Evolutionary conservation across 2,888 invertebrate genomes (phyloP).

Genomic region (Nesidiocoris tenuis): DNA sequence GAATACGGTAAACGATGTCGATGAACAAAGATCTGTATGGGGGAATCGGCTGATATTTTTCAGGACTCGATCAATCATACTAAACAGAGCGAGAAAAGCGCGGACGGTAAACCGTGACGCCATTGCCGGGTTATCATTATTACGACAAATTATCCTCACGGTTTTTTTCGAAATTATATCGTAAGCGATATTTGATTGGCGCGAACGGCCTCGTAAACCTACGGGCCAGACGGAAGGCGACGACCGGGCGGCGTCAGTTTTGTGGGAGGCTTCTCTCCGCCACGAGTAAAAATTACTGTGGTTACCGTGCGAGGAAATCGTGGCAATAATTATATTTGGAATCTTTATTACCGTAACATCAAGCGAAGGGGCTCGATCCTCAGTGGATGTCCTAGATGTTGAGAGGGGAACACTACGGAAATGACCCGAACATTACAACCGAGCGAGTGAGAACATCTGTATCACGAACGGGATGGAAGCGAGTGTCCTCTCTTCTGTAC

Average conservation of each 20-base stretch:
- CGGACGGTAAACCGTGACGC: too few relatives aligned
- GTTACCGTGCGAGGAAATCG: slow-evolving; percentile 27
- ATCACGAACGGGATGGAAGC: neutral
- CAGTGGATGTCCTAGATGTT: too few relatives aligned
- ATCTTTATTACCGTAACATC: slow-evolving; percentile 30
- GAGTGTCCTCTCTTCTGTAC: neutral
- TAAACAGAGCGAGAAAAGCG: too few relatives aligned
- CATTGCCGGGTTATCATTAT: neutral
- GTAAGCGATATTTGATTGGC: neutral
- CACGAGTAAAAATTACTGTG: slow-evolving; percentile 12
- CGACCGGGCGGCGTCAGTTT: neutral
- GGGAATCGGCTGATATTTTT: too few relatives aligned
- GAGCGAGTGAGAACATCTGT: neutral
- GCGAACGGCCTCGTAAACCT: neutral
- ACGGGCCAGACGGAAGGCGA: neutral
- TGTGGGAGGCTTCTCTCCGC: neutral
- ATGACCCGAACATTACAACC: slow-evolving; percentile 17
- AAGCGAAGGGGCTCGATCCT: neutral
- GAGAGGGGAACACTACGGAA: neutral
- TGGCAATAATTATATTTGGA: slow-evolving; percentile 35
- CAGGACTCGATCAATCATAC: too few relatives aligned
- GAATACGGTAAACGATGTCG: too few relatives aligned
- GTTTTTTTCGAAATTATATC: neutral
- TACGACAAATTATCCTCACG: neutral
- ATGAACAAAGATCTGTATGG: too few relatives aligned